A percentile compares a stretch with the other conserved stretches of the same genome.
Evolutionary conservation across 2,888 invertebrate genomes (phyloP).

Genomic region (Myopa testacea): DNA sequence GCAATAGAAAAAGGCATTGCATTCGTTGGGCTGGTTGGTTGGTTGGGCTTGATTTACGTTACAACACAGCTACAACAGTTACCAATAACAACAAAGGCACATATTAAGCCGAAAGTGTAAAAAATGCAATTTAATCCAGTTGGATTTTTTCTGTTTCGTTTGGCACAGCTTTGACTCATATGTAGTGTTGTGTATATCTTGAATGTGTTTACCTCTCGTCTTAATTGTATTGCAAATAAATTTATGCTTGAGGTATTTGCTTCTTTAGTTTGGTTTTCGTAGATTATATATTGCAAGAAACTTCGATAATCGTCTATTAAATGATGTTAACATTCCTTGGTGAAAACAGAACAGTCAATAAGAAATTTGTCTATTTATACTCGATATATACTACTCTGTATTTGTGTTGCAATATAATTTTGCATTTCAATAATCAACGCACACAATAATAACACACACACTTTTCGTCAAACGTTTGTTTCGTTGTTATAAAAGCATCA

Average conservation of each 20-base stretch:
- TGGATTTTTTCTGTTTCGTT: conserved; percentile 25
- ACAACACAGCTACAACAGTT: neutral
- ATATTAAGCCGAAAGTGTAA: neutral
- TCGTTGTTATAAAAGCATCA: no score
- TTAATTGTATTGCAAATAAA: conserved; percentile 34
- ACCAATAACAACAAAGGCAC: neutral
- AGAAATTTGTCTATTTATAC: no score
- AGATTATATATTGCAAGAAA: neutral
- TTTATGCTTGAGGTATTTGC: conserved; percentile 57
- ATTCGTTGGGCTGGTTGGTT: no score
- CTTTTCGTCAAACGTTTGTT: conserved; percentile 55
- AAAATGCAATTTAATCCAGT: neutral
- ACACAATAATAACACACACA: conserved; percentile 56
- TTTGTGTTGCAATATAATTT: conserved; percentile 31
- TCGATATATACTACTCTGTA: no score
- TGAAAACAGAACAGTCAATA: neutral
- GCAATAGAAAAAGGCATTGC: no score
- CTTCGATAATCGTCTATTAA: neutral
- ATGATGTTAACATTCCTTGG: neutral
- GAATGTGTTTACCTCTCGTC: neutral
- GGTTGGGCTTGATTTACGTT: no score
- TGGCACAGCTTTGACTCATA: conserved; percentile 37
- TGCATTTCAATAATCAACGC: conserved; percentile 56
- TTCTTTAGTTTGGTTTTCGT: conserved; percentile 33
- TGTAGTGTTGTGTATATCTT: neutral